A percentile compares a stretch with the other conserved stretches of the same genome.
Conservation (phyloP, 2,888 invertebrate species). For the Charanyca ferruginea region DNA sequence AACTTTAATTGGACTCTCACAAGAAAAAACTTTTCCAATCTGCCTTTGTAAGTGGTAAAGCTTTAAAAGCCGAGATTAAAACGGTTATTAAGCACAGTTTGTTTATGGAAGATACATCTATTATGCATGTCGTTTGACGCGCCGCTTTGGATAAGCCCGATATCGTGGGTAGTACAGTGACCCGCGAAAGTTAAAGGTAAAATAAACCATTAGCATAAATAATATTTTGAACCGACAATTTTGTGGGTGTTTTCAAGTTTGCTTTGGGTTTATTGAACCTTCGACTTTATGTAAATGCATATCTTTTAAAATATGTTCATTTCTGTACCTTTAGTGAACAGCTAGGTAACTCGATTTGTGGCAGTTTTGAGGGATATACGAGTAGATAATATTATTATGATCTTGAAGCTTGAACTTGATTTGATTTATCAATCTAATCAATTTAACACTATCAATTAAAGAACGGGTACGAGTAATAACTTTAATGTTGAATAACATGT, state of each 20-base stretch:
- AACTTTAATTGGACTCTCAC: constrained; percentile 88
- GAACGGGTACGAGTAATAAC: too few species aligned
- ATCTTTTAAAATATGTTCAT: too few species aligned
- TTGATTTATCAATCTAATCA: too few species aligned
- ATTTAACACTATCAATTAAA: too few species aligned
- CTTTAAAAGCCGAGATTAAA: constrained; percentile 83
- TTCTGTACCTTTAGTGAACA: too few species aligned
- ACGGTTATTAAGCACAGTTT: constrained; percentile 76
- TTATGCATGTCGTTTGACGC: constrained; percentile 58
- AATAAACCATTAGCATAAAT: constrained; percentile 33
- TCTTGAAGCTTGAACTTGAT: too few species aligned
- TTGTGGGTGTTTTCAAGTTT: background rate
- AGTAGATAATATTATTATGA: too few species aligned
- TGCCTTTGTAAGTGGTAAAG: constrained; percentile 84
- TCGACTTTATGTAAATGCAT: background rate
- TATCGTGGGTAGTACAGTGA: constrained; percentile 41
- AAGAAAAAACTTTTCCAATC: constrained; percentile 90
- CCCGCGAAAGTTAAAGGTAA: constrained; percentile 25
- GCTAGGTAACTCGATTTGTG: too few species aligned
- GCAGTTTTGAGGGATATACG: too few species aligned
- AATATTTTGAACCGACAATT: constrained; percentile 15
- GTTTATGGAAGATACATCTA: constrained; percentile 70
- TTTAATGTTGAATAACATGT: too few species aligned
- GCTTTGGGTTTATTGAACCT: background rate
- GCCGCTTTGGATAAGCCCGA: constrained; percentile 48